A percentile compares a stretch with the other conserved stretches of the same genome.
These are phyloP conservation scores for Speoplatyrhinus poulsoni DNA, from an alignment of 2,113 vertebrate genomes.

Conservation along the genomic window DNA sequence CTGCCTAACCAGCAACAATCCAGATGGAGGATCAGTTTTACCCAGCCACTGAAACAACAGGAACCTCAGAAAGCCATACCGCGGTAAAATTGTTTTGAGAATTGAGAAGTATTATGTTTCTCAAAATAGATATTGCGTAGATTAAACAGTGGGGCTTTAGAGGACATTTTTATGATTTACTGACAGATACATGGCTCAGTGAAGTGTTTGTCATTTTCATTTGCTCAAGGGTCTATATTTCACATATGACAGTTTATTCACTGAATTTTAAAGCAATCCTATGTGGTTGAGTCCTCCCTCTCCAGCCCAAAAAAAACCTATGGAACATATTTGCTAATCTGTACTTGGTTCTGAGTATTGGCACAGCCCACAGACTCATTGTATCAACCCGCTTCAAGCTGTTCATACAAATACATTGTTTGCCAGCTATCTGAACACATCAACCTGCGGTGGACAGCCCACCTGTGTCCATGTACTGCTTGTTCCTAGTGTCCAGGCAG, in stretches of 20 bases:
- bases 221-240: not conserved
- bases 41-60: slow-evolving; percentile 32
- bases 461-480: too few relatives aligned
- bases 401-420: not conserved
- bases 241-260: slow-evolving; percentile 1
- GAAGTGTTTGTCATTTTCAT: slow-evolving; percentile 1
- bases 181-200: not conserved
- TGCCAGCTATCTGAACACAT: not conserved
- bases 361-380: not conserved
- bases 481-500: too few relatives aligned
- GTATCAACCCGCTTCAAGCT: too few relatives aligned
- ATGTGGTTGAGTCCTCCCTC: not conserved
- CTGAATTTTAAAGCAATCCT: not conserved
- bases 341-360: not conserved
- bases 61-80: slow-evolving; percentile 12
- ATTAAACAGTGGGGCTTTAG: slow-evolving; percentile 31
- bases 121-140: slow-evolving; percentile 34
- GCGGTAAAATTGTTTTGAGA: slow-evolving; percentile 27
- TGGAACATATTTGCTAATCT: slow-evolving; percentile 3
- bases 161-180: slow-evolving; percentile 21
- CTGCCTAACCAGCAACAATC: slow-evolving; percentile 8
- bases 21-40: slow-evolving; percentile 46
- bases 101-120: slow-evolving; percentile 39
- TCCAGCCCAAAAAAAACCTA: not conserved
- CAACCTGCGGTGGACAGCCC: too few relatives aligned